Conservation (phyloP, 2,113 vertebrate genomes). For the Todiramphus saurophagus region DNA sequence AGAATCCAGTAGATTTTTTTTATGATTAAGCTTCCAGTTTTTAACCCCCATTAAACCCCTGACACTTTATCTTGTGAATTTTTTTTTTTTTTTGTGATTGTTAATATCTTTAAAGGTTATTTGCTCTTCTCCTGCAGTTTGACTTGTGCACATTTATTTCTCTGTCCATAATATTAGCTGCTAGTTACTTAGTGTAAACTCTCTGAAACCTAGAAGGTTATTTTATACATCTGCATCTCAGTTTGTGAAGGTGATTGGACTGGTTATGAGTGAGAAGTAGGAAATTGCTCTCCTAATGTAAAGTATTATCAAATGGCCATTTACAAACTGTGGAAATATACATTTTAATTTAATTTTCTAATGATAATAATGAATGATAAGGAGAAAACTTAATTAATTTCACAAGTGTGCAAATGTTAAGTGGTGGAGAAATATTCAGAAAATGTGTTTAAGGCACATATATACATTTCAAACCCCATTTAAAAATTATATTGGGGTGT, state of each 20-base stretch:
- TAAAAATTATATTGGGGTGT: neutral
- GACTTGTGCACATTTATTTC: neutral
- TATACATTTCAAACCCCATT: neutral
- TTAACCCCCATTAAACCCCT: neutral
- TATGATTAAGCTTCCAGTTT: neutral
- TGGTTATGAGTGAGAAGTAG: slow-evolving; percentile 45
- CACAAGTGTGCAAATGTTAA: neutral
- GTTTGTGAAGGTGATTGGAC: slow-evolving; percentile 48
- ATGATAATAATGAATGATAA: slow-evolving; percentile 28
- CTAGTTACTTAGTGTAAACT: slow-evolving; percentile 5
- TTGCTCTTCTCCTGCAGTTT: neutral
- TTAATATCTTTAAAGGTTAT: neutral
- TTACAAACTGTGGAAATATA: slow-evolving; percentile 32
- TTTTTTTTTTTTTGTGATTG: neutral
- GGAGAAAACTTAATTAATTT: neutral
- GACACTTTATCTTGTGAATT: neutral
- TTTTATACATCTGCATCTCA: slow-evolving; percentile 60
- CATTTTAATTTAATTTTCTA: slow-evolving; percentile 63
- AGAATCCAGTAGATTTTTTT: neutral
- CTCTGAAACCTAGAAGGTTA: slow-evolving; percentile 8
- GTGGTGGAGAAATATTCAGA: neutral
- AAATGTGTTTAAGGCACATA: neutral
- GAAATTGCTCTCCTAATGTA: slow-evolving; percentile 36
- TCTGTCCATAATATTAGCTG: neutral
- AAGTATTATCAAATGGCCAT: slow-evolving; percentile 44